A percentile compares a stretch with the other conserved stretches of the same genome.
Conservation (phyloP, 1,140 invertebrate genomes). For the Idris sp. region DNA sequence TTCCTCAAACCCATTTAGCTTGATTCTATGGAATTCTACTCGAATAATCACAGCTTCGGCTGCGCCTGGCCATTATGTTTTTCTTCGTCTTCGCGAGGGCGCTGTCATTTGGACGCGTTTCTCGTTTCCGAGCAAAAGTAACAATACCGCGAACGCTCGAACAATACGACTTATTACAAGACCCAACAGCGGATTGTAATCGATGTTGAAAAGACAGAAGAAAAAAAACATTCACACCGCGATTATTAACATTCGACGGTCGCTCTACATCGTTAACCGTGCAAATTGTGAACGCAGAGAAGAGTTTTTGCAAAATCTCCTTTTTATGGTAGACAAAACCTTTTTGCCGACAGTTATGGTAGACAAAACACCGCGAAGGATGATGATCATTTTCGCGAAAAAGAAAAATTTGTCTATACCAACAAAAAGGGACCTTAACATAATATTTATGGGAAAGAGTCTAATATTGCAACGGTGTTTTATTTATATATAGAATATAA, state of each 20-base stretch:
- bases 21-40: slow-evolving; percentile 77
- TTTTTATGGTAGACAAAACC: too few species aligned
- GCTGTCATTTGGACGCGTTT: slow-evolving; percentile 62
- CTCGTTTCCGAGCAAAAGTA: slow-evolving; percentile 62
- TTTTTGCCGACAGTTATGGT: too few species aligned
- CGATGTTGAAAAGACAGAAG: slow-evolving; percentile 20
- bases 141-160: slow-evolving; percentile 52
- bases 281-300: too few species aligned
- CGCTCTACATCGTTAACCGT: slow-evolving; percentile 52
- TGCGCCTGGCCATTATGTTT: slow-evolving; percentile 75
- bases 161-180: slow-evolving; percentile 58
- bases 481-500: slow-evolving; percentile 45
- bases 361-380: too few species aligned
- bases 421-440: too few species aligned
- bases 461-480: slow-evolving; percentile 30
- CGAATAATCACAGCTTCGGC: slow-evolving; percentile 77
- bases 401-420: too few species aligned
- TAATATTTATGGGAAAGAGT: slow-evolving; percentile 51
- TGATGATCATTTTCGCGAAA: too few species aligned
- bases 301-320: too few species aligned
- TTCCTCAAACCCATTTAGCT: slow-evolving; percentile 78
- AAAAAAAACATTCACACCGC: slow-evolving; percentile 32
- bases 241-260: slow-evolving; percentile 48
- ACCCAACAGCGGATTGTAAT: slow-evolving; percentile 50
- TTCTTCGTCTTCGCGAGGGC: slow-evolving; percentile 64